These are phyloP conservation scores for Clarias laeviceps DNA, from an alignment of 2,797 vertebrate genomes.

Conservation along the genomic window DNA sequence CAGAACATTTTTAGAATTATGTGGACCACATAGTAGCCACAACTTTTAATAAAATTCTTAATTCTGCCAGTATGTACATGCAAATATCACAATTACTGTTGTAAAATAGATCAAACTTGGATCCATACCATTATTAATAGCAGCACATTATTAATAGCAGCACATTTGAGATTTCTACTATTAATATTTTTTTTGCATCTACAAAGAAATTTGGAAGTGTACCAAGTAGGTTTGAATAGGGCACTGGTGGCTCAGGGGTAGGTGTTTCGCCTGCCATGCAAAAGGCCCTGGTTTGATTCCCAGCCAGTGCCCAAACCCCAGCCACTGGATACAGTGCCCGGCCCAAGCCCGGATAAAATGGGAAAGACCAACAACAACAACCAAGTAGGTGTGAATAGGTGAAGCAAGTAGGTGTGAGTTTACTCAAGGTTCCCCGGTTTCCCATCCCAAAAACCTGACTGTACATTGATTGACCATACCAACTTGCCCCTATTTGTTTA, in stretches of 20 bases:
- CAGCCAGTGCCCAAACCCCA: too few relatives aligned
- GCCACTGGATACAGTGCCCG: too few relatives aligned
- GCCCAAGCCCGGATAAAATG: too few relatives aligned
- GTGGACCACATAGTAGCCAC: background rate
- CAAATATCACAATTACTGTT: background rate
- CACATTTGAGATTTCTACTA: background rate
- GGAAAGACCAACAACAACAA: too few relatives aligned
- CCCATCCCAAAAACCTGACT: background rate
- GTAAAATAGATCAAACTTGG: background rate
- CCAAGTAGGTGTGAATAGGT: background rate
- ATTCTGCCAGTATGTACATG: background rate
- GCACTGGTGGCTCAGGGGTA: too few relatives aligned
- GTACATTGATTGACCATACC: background rate
- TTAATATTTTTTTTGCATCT: background rate
- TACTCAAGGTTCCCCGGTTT: background rate
- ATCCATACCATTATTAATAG: background rate
- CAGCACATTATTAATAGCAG: background rate
- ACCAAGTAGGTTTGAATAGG: too few relatives aligned
- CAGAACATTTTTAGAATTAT: slow-evolving; percentile 3
- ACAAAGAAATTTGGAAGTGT: background rate
- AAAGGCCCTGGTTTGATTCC: too few relatives aligned
- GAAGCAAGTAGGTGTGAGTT: background rate
- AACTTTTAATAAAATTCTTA: background rate
- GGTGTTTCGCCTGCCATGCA: too few relatives aligned
- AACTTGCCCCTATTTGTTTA: background rate